Base-by-base conservation (phyloP, 2,888 invertebrate genomes). In the Allophyes oxyacanthae region DNA sequence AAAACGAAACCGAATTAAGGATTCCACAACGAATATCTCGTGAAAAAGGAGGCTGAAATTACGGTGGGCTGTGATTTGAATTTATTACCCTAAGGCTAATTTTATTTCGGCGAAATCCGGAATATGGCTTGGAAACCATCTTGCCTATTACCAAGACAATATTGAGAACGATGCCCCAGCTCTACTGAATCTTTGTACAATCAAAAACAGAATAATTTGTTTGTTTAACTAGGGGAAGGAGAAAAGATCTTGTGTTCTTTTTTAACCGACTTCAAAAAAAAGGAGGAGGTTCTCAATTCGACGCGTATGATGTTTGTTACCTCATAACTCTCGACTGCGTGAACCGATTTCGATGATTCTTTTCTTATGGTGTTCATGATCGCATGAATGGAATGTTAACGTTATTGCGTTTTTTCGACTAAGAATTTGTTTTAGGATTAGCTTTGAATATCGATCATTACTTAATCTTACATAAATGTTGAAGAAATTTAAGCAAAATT, bases 81-180 rank as follows among this genome's bases (percentile, higher is more conserved):
- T 92, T 92, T 91, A 92, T 91, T 91, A 88, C 90, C 84, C 84
- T 77, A 82, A 86, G 87, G 89, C 89, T 92, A 91, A 92, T 92
- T 91, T 92, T 91, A 90, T 91, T 92, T 91, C 82, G 79, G 81
- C 72, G 80, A 78, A 81, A 78, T 83, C 72, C 75, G 76, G 81
- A 80, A 84, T 86, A 83, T 83, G 81, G 83, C 71, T 63, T 68
- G 75, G 54, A 77, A 72, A 79, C 77, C 81, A 75, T 80, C 84
- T 83, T 81, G 78, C 72, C 84, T 75, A 83, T 86, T 87, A 84
- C 77, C 76, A 75, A 84, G 84, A 88, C 87, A 87, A 86, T 89
- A 86, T 89, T 87, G 81, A 83, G 79, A 86, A 79, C 72, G 80
- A 84, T 85, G 83, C 79, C 80, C 77, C 66, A 72, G 80, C 74